These are phyloP conservation scores for Nasonia vitripennis DNA, from an alignment of 1,140 invertebrate species.

Conservation along the genomic window DNA sequence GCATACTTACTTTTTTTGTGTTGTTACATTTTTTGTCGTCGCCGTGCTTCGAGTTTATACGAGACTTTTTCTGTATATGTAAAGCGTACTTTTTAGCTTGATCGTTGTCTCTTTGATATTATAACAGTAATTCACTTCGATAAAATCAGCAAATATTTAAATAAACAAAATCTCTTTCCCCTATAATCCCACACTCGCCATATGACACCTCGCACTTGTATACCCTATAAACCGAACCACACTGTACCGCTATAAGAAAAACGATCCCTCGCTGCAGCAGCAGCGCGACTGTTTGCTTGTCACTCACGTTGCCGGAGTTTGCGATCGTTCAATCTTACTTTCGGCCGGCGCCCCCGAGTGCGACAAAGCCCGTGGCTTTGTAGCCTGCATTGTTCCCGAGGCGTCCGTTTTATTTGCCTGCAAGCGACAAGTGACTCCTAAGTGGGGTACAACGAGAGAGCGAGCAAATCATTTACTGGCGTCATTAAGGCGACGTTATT, in stretches of 20 bases:
- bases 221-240: not conserved
- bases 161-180: no score
- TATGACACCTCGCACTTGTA: not conserved
- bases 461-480: not conserved
- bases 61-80: not conserved
- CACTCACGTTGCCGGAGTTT: slow-evolving; percentile 33
- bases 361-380: slow-evolving; percentile 14
- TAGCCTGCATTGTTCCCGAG: not conserved
- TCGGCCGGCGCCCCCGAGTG: slow-evolving; percentile 22
- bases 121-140: no score
- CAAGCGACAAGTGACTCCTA: slow-evolving; percentile 36
- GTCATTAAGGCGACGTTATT: not conserved
- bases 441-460: slow-evolving; percentile 10
- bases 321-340: slow-evolving; percentile 46
- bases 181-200: no score
- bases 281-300: slow-evolving; percentile 41
- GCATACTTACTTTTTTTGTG: not conserved
- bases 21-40: no score
- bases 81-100: not conserved
- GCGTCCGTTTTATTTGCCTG: slow-evolving; percentile 23
- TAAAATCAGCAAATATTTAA: no score
- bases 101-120: not conserved
- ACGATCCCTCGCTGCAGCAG: slow-evolving; percentile 42
- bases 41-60: no score
- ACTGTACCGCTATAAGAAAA: slow-evolving; percentile 24